Evolutionary conservation across 2,888 invertebrate genomes (phyloP).

Genomic region (Zaprionus lineosus): DNA sequence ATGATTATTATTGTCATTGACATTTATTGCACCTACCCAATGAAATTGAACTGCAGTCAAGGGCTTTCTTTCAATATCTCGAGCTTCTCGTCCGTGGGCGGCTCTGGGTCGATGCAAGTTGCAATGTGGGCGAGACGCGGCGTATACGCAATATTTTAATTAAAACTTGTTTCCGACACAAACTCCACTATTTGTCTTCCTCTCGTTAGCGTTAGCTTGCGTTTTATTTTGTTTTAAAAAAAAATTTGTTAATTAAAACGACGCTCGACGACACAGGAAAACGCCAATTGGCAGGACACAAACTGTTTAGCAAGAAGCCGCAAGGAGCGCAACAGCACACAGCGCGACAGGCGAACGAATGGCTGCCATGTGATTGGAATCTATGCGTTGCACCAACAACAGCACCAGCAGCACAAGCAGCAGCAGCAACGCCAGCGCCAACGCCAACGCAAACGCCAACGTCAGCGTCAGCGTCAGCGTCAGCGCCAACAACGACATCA

Average conservation of each 20-base stretch:
- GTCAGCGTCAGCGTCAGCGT: too few relatives aligned
- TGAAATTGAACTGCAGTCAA: background rate
- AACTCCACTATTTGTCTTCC: conserved; percentile 11
- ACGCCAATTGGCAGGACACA: conserved; percentile 19
- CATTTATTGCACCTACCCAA: conserved; percentile 5
- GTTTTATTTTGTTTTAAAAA: background rate
- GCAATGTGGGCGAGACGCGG: conserved; percentile 5
- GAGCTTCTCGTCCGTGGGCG: conserved; percentile 6
- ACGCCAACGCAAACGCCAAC: too few relatives aligned
- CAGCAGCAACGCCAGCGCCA: conserved; percentile 6
- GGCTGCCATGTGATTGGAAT: conserved; percentile 64
- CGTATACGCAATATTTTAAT: conserved; percentile 51
- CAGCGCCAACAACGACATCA: too few relatives aligned
- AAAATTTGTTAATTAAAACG: conserved; percentile 40
- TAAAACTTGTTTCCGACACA: conserved; percentile 49
- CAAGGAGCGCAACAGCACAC: conserved; percentile 22
- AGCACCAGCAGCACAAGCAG: background rate
- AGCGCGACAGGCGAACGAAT: conserved; percentile 63
- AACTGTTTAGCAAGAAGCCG: conserved; percentile 12
- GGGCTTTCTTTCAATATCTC: background rate
- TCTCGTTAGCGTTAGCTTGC: background rate
- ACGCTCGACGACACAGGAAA: conserved; percentile 15
- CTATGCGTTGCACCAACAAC: conserved; percentile 43
- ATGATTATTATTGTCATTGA: background rate
- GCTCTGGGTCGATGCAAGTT: background rate